phyloP scores from a whole-genome alignment of 1,140 invertebrate species.

The Tetraneura akinire region DNA sequence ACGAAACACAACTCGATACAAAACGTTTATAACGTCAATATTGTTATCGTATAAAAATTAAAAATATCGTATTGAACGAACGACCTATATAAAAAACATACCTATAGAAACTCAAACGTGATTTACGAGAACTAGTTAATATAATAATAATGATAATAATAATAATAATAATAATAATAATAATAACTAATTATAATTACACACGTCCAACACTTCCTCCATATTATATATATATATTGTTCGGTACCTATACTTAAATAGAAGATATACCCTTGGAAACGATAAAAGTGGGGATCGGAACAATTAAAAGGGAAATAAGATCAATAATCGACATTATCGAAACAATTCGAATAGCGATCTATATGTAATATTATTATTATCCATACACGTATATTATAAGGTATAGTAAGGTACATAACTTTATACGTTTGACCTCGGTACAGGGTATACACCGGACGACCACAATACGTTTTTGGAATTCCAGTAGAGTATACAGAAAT shows the following conservation, averaged over 20 bases:
- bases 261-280: constrained; percentile 16
- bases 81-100: constrained; percentile 1
- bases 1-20: too few species aligned
- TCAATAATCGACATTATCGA: background rate
- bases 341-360: constrained; percentile 14
- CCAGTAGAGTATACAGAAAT: constrained; percentile 36
- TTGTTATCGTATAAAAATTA: too few species aligned
- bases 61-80: too few species aligned
- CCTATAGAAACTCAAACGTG: background rate
- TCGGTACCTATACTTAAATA: background rate
- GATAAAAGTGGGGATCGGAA: background rate
- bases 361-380: too few species aligned
- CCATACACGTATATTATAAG: too few species aligned
- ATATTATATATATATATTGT: too few species aligned
- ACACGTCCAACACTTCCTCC: background rate
- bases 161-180: constrained; percentile 1
- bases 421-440: too few species aligned
- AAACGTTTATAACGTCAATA: too few species aligned
- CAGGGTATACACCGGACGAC: background rate
- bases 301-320: constrained; percentile 9
- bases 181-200: background rate
- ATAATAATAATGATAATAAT: background rate
- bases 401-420: too few species aligned
- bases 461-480: constrained; percentile 11
- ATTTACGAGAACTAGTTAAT: background rate